These are phyloP conservation scores for Stegana nigrithorax DNA, from an alignment of 2,888 invertebrate genomes.

Conservation along the genomic window DNA sequence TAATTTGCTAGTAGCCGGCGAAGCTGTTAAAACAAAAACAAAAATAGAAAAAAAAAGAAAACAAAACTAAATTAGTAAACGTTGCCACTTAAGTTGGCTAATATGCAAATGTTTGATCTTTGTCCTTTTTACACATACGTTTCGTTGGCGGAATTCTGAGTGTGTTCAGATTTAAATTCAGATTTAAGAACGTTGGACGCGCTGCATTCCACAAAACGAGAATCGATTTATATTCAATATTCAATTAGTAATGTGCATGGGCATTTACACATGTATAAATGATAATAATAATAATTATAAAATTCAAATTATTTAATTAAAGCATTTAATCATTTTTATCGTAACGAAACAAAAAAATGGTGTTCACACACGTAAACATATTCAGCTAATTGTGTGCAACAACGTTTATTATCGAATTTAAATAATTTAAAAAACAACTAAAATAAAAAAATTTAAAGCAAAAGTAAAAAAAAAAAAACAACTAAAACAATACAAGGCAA, in stretches of 20 bases:
- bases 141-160: constrained; percentile 89
- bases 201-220: constrained; percentile 78
- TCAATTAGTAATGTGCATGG: constrained; percentile 22
- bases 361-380: too few relatives aligned
- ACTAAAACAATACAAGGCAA: too few relatives aligned
- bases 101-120: constrained; percentile 40
- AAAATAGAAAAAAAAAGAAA: not conserved
- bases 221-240: constrained; percentile 28
- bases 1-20: constrained; percentile 86
- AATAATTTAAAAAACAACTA: too few relatives aligned
- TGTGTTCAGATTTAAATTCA: constrained; percentile 93
- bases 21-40: constrained; percentile 70
- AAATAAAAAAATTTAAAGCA: too few relatives aligned
- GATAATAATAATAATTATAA: constrained; percentile 15
- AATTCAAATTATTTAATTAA: too few relatives aligned
- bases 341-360: too few relatives aligned
- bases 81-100: constrained; percentile 30
- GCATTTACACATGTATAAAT: too few relatives aligned
- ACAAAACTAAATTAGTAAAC: not conserved
- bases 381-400: too few relatives aligned
- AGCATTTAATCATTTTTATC: too few relatives aligned
- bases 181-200: constrained; percentile 97
- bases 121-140: constrained; percentile 77
- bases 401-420: too few relatives aligned
- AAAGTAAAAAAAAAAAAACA: constrained; percentile 15